phyloP scores from a whole-genome alignment of 2,113 vertebrate species.

The Hemiscyllium ocellatum region DNA sequence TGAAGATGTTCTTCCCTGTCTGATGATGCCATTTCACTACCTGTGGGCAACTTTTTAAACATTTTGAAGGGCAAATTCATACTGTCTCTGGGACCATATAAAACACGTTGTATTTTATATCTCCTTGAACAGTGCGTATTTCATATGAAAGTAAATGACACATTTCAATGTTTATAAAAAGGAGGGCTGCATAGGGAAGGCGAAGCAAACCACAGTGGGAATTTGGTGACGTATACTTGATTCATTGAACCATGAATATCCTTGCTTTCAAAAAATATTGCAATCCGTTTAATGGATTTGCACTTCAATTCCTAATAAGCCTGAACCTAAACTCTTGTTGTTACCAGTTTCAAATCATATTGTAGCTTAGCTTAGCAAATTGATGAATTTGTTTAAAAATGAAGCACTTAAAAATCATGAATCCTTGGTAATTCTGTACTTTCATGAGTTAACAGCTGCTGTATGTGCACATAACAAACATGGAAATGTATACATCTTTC shows the following conservation, averaged over 20 bases:
- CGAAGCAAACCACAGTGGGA: background rate
- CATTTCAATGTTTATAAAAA: background rate
- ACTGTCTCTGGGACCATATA: background rate
- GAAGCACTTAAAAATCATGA: background rate
- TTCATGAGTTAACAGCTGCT: background rate
- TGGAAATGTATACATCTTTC: background rate
- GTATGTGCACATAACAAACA: background rate
- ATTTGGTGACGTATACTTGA: background rate
- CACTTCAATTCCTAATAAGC: background rate
- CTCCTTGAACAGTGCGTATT: background rate
- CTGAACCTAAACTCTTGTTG: background rate
- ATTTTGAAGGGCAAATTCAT: conserved; percentile 16
- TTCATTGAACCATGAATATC: background rate
- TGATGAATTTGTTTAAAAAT: background rate
- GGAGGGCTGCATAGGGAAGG: background rate
- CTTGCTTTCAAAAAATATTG: background rate
- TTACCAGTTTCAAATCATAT: background rate
- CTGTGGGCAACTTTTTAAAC: background rate
- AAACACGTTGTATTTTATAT: background rate
- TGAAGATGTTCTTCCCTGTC: background rate
- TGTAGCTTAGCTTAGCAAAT: background rate
- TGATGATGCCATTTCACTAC: conserved; percentile 3
- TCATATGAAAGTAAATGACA: background rate
- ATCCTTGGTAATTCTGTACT: background rate
- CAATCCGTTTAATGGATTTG: background rate